Evolutionary conservation across 1,140 invertebrate species (phyloP).

Genomic region (Drosophila seguyi): DNA sequence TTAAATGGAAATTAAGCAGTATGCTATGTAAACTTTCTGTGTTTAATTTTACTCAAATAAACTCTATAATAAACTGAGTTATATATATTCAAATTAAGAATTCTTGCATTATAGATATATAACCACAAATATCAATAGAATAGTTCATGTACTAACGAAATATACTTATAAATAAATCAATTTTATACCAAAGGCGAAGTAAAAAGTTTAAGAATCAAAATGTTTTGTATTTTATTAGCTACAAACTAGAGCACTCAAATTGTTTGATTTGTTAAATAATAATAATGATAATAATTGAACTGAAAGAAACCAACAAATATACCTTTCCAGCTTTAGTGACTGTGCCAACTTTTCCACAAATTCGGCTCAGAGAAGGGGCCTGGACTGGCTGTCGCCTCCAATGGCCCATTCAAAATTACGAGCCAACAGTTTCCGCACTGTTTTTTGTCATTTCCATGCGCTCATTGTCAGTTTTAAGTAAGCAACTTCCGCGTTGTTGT

Average conservation of each 20-base stretch:
- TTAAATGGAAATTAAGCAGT: neutral
- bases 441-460: constrained; percentile 83
- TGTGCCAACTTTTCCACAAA: constrained; percentile 51
- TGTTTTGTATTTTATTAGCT: no score
- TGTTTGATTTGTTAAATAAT: neutral
- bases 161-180: neutral
- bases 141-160: neutral
- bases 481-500: constrained; percentile 65
- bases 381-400: constrained; percentile 62
- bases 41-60: neutral
- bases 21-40: neutral
- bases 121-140: neutral
- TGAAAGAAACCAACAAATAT: neutral
- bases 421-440: constrained; percentile 81
- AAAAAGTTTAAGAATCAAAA: no score
- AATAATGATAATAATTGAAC: neutral
- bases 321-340: neutral
- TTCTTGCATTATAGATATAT: neutral
- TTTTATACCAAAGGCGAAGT: neutral
- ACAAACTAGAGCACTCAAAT: no score
- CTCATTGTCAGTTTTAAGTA: constrained; percentile 83
- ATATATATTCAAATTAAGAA: neutral
- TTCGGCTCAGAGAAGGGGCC: constrained; percentile 12
- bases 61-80: neutral
- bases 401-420: constrained; percentile 82